Percentiles rank a stretch among this genome's conserved stretches.
These are phyloP conservation scores for Oceanites oceanicus DNA, from an alignment of 2,113 vertebrate genomes.

Conservation along the genomic window DNA sequence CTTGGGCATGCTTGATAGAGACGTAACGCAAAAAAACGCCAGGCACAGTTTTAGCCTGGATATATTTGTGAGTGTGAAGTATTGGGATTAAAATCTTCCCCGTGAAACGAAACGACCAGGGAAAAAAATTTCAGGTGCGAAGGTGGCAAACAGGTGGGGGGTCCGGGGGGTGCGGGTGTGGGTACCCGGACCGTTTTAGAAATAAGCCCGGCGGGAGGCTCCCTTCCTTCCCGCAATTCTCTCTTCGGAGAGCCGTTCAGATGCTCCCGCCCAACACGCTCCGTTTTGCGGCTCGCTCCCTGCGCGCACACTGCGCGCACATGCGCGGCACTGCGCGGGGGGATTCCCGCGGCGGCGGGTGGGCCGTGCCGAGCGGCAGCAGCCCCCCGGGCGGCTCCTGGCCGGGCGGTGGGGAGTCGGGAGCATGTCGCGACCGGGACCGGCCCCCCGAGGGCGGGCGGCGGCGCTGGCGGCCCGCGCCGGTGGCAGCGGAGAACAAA, in stretches of 20 bases:
- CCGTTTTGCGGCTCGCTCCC: rapidly evolving
- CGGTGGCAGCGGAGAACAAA: constrained; percentile 71
- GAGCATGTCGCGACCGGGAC: neutral
- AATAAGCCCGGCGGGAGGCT: neutral
- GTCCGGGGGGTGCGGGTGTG: too few species aligned
- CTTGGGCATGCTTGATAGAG: neutral
- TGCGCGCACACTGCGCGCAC: neutral
- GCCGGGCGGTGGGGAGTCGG: neutral
- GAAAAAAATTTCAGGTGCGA: neutral
- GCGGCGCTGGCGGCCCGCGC: neutral
- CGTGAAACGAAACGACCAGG: rapidly evolving
- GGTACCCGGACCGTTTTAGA: neutral
- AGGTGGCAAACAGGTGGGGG: neutral
- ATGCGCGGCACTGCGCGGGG: neutral
- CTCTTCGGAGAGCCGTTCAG: neutral
- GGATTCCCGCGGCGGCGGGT: neutral
- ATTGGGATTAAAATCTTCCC: neutral
- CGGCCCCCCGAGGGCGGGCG: neutral
- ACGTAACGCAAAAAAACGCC: rapidly evolving
- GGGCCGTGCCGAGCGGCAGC: too few species aligned
- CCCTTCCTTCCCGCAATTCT: too few species aligned
- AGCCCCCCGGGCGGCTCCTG: neutral
- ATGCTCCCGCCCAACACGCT: rapidly evolving
- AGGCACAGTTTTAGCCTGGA: neutral
- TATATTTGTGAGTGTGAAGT: neutral